Evolutionary conservation across 2,888 invertebrate species (phyloP).

Genomic region (Eristalis arbustorum): DNA sequence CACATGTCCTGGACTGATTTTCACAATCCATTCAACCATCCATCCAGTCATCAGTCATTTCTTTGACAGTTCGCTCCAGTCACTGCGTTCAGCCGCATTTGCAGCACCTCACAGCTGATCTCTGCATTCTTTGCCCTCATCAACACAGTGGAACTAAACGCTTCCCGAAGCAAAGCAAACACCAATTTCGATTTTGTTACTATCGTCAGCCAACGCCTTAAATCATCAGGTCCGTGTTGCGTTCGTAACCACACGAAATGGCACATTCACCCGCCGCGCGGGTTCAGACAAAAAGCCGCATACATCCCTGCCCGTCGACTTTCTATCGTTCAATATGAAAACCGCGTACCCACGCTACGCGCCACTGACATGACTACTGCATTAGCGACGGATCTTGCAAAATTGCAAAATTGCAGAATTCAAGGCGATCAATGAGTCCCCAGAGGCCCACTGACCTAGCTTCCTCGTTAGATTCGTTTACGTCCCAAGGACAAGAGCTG

Average conservation of each 20-base stretch:
- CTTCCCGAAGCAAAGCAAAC: background rate
- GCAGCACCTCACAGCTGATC: background rate
- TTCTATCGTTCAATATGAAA: conserved; percentile 36
- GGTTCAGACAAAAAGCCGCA: too few species aligned
- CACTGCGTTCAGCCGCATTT: background rate
- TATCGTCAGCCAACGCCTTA: background rate
- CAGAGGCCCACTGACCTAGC: too few species aligned
- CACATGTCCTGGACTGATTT: background rate
- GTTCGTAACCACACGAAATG: background rate
- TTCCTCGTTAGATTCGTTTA: too few species aligned
- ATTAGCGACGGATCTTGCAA: conserved; percentile 16
- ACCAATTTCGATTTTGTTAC: background rate
- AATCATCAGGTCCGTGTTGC: background rate
- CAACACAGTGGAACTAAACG: background rate
- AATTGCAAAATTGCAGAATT: too few species aligned
- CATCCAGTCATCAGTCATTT: background rate
- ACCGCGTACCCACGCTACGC: conserved; percentile 18
- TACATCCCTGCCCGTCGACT: conserved; percentile 5
- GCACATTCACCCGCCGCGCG: background rate
- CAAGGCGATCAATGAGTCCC: too few species aligned
- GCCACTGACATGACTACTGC: conserved; percentile 25
- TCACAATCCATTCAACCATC: background rate
- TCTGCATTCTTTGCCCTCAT: background rate
- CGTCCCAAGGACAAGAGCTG: too few species aligned
- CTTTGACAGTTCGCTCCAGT: background rate